Percentiles rank a stretch among this genome's conserved stretches.
phyloP scores from a whole-genome alignment of 2,888 invertebrate species.

The Lottia gigantea region DNA sequence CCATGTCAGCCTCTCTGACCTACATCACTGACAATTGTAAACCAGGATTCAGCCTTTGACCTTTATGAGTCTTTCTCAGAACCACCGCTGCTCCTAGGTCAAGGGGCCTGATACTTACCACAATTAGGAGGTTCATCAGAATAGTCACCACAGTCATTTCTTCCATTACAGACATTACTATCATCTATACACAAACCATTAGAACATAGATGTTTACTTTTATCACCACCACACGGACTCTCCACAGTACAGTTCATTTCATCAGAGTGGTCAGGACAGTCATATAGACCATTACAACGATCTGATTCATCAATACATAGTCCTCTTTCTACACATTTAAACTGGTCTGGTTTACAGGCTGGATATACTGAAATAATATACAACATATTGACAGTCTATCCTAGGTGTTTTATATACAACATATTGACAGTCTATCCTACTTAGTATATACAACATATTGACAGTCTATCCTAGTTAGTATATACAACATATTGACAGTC shows the following conservation, averaged over 20 bases:
- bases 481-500: no score
- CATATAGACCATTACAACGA: slow-evolving; percentile 77
- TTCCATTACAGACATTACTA: slow-evolving; percentile 44
- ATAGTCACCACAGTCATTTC: slow-evolving; percentile 53
- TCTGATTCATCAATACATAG: slow-evolving; percentile 78
- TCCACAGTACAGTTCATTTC: slow-evolving; percentile 48
- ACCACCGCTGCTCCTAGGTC: no score
- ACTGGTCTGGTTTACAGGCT: slow-evolving; percentile 69
- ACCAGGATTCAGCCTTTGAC: no score
- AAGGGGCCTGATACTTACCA: slow-evolving; percentile 55
- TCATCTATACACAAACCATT: slow-evolving; percentile 56
- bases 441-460: no score
- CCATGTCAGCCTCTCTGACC: no score
- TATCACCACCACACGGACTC: slow-evolving; percentile 34
- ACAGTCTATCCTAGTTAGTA: no score
- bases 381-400: no score
- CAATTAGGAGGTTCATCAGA: slow-evolving; percentile 58
- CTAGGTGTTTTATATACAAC: no score
- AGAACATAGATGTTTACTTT: slow-evolving; percentile 44
- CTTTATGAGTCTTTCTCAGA: no score
- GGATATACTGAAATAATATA: slow-evolving; percentile 29
- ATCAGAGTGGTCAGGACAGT: slow-evolving; percentile 54
- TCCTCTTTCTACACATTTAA: slow-evolving; percentile 77
- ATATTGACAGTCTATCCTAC: no score
- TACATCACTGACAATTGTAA: no score